Base-by-base conservation (phyloP, 1,140 invertebrate genomes). In the Heliconius nattereri region DNA sequence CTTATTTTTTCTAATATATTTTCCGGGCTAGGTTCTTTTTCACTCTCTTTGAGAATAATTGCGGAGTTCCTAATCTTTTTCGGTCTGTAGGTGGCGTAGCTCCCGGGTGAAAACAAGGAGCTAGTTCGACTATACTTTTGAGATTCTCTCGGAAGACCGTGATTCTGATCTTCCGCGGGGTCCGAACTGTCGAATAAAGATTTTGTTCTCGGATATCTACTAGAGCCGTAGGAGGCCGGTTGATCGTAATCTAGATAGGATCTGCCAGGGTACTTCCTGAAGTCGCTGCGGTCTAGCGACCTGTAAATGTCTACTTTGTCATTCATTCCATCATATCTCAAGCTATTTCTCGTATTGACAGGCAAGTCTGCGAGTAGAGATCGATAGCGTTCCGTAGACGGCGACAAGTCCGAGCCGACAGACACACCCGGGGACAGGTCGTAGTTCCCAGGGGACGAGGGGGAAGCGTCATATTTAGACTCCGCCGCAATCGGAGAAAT, bases 1-100 rank as follows among this genome's bases (percentile, higher is more conserved):
- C 91, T 91, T 84, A 95, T 95, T 91, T 93, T 95, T 66, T 94
- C 93, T 76, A 95, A 82, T 79, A 95, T 93, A 81, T 94, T 94
- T 85, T 95, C 94, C n/a, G 94, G 90, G 75, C 91, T 94, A 70
- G 90, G 89, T 86, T 95, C 93, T 77, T 91, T 92, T 86, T 95
- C 94, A 76, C 87, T 91, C 78, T 94, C 93, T 86, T 94, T 94
- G 35, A 95, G 85, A 78, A 95, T 92, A 70, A 95, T 95, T 19
- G 94, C 94, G 11, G 94, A 89, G 80, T 95, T 95, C 74, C 91
- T 86, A 66, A 92, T 93, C 83, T 90, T 89, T 81, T 93, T 94
- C 20, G 94, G 94, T 83, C 94, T 92, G 80, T 94, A 94, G 6
- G 94, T 95, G 16, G 93, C 92, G 78, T 95, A 95, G 78, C 87